Evolutionary conservation across 2,113 vertebrate genomes (phyloP).

Genomic region (Alces alces): DNA sequence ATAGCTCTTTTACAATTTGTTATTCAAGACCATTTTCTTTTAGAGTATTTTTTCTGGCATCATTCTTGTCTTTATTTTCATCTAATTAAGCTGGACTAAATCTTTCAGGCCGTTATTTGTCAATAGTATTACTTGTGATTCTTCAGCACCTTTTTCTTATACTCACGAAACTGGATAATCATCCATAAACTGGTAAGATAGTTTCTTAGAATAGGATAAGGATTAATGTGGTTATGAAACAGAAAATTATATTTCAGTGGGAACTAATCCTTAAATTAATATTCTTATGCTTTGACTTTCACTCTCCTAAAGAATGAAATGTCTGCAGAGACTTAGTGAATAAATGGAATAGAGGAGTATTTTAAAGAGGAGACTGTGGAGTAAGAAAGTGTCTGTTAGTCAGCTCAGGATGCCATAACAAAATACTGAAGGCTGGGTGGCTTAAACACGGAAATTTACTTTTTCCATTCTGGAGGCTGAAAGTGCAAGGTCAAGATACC

Average conservation of each 20-base stretch:
- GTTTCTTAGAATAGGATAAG: not conserved
- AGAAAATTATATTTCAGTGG: not conserved
- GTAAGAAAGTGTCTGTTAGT: not conserved
- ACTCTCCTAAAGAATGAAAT: not conserved
- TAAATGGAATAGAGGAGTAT: not conserved
- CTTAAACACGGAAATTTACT: not conserved
- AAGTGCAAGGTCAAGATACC: not conserved
- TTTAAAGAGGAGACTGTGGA: not conserved
- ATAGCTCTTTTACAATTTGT: not conserved
- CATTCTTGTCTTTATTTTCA: not conserved
- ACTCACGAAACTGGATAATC: not conserved
- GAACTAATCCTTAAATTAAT: not conserved
- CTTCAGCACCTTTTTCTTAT: not conserved
- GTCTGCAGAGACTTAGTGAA: not conserved
- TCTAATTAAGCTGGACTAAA: not conserved
- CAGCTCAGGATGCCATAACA: not conserved
- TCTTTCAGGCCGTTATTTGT: not conserved
- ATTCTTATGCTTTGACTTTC: not conserved
- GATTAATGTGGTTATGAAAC: not conserved
- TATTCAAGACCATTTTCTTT: not conserved
- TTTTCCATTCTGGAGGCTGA: not conserved
- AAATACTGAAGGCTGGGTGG: not conserved
- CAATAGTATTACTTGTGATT: not conserved
- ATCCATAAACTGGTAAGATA: not conserved
- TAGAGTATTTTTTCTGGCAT: not conserved